Conservation (phyloP, 1,140 invertebrate genomes). For the Drosophila hydei region DNA sequence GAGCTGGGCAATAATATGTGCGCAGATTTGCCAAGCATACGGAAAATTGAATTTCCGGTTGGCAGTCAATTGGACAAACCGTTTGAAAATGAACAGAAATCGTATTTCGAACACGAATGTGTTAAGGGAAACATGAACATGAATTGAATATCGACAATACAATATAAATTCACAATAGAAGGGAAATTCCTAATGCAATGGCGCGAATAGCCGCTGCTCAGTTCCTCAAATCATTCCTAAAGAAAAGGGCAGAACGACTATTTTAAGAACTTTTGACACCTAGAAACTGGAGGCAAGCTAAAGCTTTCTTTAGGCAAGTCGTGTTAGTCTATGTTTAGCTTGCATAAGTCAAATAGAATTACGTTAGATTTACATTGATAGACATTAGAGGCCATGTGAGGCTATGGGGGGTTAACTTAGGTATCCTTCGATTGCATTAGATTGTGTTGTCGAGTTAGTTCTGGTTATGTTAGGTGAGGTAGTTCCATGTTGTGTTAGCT, state of each 20-base stretch:
- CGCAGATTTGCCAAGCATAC: constrained; percentile 29
- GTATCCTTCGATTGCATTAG: neutral
- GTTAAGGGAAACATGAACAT: constrained; percentile 53
- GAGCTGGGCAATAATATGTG: neutral
- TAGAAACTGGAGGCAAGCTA: no score
- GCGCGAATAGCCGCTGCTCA: neutral
- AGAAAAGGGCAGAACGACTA: neutral
- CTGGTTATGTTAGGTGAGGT: no score
- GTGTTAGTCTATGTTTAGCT: no score
- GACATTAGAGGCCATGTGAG: neutral
- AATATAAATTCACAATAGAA: constrained; percentile 5
- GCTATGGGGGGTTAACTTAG: neutral
- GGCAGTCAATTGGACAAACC: constrained; percentile 23
- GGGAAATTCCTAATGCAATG: neutral
- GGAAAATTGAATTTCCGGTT: constrained; percentile 71
- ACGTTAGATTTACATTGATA: no score
- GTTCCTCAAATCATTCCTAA: neutral
- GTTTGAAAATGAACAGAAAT: constrained; percentile 24
- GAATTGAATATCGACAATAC: constrained; percentile 34
- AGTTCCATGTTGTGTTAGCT: no score
- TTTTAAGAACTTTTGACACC: no score
- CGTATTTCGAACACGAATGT: constrained; percentile 32
- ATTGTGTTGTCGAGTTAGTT: neutral
- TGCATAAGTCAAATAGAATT: no score
- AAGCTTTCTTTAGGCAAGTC: no score